Evolutionary conservation across 2,888 invertebrate genomes (phyloP), one percentile per base, ranked within the genome.

Genomic region (Aspidapion aeneum): DNA sequence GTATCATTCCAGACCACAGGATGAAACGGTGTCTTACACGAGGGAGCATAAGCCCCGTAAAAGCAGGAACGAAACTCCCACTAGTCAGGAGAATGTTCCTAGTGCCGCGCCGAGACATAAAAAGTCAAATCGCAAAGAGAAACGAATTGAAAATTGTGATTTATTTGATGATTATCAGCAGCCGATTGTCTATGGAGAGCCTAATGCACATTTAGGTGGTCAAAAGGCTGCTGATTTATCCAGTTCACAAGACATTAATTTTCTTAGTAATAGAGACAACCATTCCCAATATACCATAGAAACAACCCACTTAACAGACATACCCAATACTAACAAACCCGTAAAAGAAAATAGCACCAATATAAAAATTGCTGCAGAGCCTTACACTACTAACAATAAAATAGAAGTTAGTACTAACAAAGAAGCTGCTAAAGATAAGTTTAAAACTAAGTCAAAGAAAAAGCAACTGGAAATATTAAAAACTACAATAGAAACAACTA

Each of bases 141-240:
- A 77, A 74, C 75, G 77, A 75, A 68, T 70, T 68, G 70, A 70
- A 66, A 71, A 69, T 65, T 71, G 69, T 72, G 75, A 75, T 63
- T 66, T 35, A 35, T 35, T 64, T 68, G 71, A 73, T 66, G 52
- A 66, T 64, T 66, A 69, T 71, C 72, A 71, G 65, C 66, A 68
- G 68, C 65, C 69, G 57, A 67, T 62, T 69, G 72, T 73, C 73
- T 77, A 69, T 69, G 78, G 77, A 79, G 78, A 79, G 77, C 73
- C 74, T 73, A 72, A 66, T 62, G 60, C 64, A 48, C 21, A 51
- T 67, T 69, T 70, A 70, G 75, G 74, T 71, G 77, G 74, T 74
- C 71, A 68, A 61, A 69, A 72, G 68, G 63, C 65, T 68, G 66
- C 65, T 68, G 73, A 68, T 67, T 61, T 69, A 68, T 67, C 67